Percentiles rank a stretch among this genome's conserved stretches.
phyloP scores from a whole-genome alignment of 2,113 vertebrate genomes.

The Microcebus griseorufus region DNA sequence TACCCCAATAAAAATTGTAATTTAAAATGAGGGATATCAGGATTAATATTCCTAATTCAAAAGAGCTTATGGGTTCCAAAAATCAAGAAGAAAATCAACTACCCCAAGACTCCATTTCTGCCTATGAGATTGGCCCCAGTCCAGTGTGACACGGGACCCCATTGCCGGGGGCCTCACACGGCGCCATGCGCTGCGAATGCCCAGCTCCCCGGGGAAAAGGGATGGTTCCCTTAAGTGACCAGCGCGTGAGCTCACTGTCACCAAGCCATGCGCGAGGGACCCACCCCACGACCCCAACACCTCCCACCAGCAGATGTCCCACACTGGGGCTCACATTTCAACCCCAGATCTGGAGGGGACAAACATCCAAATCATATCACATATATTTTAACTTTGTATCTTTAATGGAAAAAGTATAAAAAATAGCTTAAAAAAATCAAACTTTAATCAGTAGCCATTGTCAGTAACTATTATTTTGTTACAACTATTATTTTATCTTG shows the following conservation, averaged over 20 bases:
- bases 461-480: background rate
- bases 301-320: too few relatives aligned
- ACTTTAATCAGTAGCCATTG: background rate
- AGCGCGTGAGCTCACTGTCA: too few relatives aligned
- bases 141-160: background rate
- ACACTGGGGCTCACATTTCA: too few relatives aligned
- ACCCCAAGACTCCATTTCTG: background rate
- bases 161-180: background rate
- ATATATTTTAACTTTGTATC: background rate
- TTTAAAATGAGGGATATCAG: background rate
- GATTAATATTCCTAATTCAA: background rate
- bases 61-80: background rate
- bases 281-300: too few relatives aligned
- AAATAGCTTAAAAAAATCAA: background rate
- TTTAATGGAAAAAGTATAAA: background rate
- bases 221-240: background rate
- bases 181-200: accelerated
- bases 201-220: background rate
- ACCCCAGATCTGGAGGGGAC: too few relatives aligned
- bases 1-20: background rate
- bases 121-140: background rate
- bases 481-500: too few relatives aligned
- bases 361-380: too few relatives aligned
- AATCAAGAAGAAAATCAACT: background rate
- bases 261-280: too few relatives aligned